Conservation (phyloP, 2,113 vertebrate genomes). For the Catharus fuscescens region DNA sequence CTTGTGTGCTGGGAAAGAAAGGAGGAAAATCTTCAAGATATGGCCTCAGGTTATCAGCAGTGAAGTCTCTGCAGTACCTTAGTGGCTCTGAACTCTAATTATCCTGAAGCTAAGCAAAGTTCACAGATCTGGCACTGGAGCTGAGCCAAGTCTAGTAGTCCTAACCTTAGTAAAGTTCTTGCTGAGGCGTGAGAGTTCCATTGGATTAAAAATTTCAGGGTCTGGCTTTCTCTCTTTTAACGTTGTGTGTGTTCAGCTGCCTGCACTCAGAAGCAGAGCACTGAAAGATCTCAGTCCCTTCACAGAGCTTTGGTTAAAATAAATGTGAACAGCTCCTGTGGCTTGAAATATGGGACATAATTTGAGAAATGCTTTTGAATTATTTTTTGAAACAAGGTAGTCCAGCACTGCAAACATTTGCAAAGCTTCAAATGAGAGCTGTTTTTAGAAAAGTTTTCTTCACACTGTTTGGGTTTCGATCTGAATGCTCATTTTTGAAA, state of each 20-base stretch:
- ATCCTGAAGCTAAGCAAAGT: slow-evolving; percentile 17
- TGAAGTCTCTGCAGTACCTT: not conserved
- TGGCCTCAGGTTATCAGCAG: not conserved
- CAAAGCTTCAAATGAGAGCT: not conserved
- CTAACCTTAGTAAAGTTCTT: not conserved
- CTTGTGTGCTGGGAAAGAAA: not conserved
- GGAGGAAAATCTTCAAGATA: not conserved
- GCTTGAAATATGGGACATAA: not conserved
- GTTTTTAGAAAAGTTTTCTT: not conserved
- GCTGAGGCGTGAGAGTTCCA: not conserved
- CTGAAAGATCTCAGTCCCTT: not conserved
- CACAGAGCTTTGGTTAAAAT: not conserved
- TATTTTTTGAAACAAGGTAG: not conserved
- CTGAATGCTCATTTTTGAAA: not conserved
- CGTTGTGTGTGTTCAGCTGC: not conserved
- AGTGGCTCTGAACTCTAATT: slow-evolving; percentile 25
- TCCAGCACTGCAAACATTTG: not conserved
- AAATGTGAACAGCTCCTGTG: not conserved
- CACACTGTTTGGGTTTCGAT: not conserved
- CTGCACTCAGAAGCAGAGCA: not conserved
- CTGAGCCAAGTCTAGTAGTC: not conserved
- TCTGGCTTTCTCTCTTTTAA: slow-evolving; percentile 2
- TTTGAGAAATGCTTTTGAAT: not conserved
- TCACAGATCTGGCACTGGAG: not conserved
- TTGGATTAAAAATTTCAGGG: not conserved